Percentiles rank a stretch among this genome's conserved stretches.
Conservation (phyloP, 2,888 invertebrate genomes). For the Scrobipalpa atriplicella region DNA sequence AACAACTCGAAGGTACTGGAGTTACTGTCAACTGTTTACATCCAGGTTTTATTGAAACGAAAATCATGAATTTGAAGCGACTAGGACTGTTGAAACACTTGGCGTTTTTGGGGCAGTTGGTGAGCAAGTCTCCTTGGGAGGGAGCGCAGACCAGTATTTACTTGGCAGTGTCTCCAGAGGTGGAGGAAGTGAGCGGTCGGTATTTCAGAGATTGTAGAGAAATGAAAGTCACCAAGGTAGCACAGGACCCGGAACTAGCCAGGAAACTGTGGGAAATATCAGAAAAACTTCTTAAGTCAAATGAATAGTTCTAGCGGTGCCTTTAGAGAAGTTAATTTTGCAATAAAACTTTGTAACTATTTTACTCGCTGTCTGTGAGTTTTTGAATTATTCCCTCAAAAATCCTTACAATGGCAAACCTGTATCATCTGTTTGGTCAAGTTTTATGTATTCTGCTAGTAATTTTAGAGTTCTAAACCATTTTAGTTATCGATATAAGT, state of each 20-base stretch:
- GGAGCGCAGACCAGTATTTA: conserved; percentile 81
- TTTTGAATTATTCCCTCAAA: too few species aligned
- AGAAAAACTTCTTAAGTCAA: conserved; percentile 68
- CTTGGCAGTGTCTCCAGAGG: conserved; percentile 76
- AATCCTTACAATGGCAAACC: too few species aligned
- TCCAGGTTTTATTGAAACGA: conserved; percentile 89
- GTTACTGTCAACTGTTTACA: conserved; percentile 91
- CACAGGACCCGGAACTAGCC: conserved; percentile 74
- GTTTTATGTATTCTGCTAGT: too few species aligned
- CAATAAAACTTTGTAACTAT: too few species aligned
- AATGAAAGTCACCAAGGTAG: conserved; percentile 60
- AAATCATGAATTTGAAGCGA: conserved; percentile 5
- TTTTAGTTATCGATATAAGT: background rate
- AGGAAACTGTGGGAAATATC: conserved; percentile 86
- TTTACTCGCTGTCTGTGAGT: too few species aligned
- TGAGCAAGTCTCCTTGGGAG: conserved; percentile 57
- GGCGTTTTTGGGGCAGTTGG: conserved; percentile 56
- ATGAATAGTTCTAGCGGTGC: too few species aligned
- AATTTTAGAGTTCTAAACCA: too few species aligned
- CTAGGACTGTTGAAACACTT: conserved; percentile 44
- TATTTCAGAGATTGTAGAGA: conserved; percentile 84
- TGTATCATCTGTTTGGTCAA: too few species aligned
- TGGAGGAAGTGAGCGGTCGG: conserved; percentile 82
- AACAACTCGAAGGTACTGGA: conserved; percentile 85
- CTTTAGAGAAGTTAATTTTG: too few species aligned